Base-by-base conservation (phyloP, 2,113 vertebrate species). In the Motacilla alba region DNA sequence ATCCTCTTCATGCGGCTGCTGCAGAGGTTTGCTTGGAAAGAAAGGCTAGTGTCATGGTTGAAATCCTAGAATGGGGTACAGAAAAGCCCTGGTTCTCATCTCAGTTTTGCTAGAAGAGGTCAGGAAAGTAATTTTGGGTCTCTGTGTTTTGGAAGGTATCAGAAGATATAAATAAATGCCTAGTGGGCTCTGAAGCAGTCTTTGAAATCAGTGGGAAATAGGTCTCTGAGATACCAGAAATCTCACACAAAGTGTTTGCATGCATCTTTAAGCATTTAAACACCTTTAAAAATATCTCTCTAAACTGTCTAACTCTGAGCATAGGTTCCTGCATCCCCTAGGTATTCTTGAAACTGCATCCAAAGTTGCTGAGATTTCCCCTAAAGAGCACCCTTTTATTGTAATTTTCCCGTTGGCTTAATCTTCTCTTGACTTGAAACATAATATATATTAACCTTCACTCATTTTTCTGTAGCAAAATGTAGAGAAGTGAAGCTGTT, bases 381-480 rank as follows among this genome's bases (percentile, higher is more conserved):
- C 80, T 72, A 30, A 90, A 85, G 89, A 84, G 53, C 75, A 79
- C 15, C 70, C 46, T 91, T 91, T 95, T 91, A 80, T 83, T 95
- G 85, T 87, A 53, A 77, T 95, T 95, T 95, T 90, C 89, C 92
- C 26, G 0, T 93, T 91, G 75, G 81, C 67, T 91, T 93, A 69
- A 86, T 96, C 91, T 91, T 87, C 74, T 93, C 78, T 47, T 92
- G 84, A 87, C 78, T 95, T 79, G 81, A 79, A 63, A 58, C 53
- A 55, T 85, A 85, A 94, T 77, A 76, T 66, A 47, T 91, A 95
- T 94, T 95, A 96, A 94, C 87, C 87, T 91, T 68, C 33, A 5
- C 74, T 94, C 81, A 56, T 73, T 90, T 94, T 94, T 94, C 68
- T 74, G 52, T 68, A 80, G 81, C 35, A 74, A 93, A 87, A 93